Evolutionary conservation across 1,140 invertebrate species (phyloP).

Genomic region (Drosophila navojoa): DNA sequence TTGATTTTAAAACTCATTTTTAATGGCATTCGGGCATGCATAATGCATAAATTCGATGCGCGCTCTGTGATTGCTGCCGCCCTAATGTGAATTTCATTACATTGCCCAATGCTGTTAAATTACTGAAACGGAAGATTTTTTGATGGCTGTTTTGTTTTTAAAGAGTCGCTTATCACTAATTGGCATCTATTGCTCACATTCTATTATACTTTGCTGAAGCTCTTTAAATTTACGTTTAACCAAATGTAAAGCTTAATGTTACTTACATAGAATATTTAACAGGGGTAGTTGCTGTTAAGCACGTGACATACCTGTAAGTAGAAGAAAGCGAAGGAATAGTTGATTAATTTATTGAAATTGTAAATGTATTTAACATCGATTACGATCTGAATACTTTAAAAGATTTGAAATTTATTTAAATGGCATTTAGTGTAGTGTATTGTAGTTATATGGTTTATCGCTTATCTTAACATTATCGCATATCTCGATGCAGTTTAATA

Average conservation of each 20-base stretch:
- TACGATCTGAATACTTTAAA: no score
- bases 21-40: slow-evolving; percentile 28
- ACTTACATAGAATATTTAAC: neutral
- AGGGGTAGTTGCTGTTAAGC: neutral
- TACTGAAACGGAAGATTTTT: slow-evolving; percentile 18
- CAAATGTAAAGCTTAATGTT: neutral
- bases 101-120: neutral
- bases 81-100: neutral
- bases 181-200: neutral
- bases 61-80: slow-evolving; percentile 10
- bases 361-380: neutral
- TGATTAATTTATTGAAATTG: no score
- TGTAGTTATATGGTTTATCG: neutral
- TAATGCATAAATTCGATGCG: slow-evolving; percentile 11
- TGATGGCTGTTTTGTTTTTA: neutral
- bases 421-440: neutral
- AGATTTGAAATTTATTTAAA: no score
- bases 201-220: neutral
- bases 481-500: neutral
- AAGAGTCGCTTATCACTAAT: neutral
- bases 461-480: neutral
- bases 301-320: slow-evolving; percentile 63
- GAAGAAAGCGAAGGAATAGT: neutral
- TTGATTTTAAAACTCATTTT: slow-evolving; percentile 45
- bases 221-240: no score